These are phyloP conservation scores for Pseudococcus viburni DNA, from an alignment of 2,888 invertebrate genomes.

Conservation along the genomic window DNA sequence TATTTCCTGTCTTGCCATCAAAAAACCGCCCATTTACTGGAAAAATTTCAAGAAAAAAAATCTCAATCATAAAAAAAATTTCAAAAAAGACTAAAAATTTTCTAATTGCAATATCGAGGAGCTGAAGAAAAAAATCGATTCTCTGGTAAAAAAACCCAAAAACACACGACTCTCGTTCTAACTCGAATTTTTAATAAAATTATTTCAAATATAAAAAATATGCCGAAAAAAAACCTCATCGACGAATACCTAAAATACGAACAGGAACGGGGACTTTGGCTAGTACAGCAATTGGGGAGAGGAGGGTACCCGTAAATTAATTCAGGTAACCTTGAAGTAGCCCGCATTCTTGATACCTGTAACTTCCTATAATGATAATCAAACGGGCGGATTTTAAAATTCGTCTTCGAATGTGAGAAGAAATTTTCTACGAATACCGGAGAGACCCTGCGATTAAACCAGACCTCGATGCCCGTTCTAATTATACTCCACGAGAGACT, in stretches of 20 bases:
- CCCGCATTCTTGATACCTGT: slow-evolving; percentile 32
- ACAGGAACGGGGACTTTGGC: not conserved
- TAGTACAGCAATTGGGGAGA: not conserved
- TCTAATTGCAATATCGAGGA: no score
- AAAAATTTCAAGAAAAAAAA: no score
- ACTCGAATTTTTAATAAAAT: not conserved
- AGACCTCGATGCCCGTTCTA: not conserved
- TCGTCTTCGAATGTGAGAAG: slow-evolving; percentile 12
- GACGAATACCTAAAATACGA: not conserved
- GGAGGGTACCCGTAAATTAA: slow-evolving; percentile 2
- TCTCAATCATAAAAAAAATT: no score
- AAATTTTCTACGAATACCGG: not conserved
- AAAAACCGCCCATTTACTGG: no score
- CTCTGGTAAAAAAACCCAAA: not conserved
- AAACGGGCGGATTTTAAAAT: slow-evolving; percentile 14
- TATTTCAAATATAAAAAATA: not conserved
- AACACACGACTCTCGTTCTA: not conserved
- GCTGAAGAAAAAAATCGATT: not conserved
- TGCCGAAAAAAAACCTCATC: not conserved
- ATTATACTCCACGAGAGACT: not conserved
- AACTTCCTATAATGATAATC: slow-evolving; percentile 35
- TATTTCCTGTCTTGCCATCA: no score
- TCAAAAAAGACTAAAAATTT: no score
- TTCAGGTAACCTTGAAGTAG: slow-evolving; percentile 14
- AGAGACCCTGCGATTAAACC: slow-evolving; percentile 14